Percentiles rank a stretch among this genome's conserved stretches.
Evolutionary conservation across 2,797 vertebrate genomes (phyloP).

Genomic region (Periparus ater): DNA sequence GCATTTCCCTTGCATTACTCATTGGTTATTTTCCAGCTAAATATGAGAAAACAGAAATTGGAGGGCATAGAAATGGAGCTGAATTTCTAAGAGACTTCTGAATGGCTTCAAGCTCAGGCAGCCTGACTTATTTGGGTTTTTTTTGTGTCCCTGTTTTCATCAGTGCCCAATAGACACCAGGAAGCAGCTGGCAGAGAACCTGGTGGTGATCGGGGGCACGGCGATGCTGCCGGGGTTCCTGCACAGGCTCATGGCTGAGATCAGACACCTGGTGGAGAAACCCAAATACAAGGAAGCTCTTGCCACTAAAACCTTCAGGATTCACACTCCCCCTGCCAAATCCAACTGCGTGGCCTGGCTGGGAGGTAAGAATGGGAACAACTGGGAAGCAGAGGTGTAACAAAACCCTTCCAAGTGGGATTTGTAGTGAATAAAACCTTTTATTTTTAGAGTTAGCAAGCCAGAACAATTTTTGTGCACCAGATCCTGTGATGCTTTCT

Average conservation of each 20-base stretch:
- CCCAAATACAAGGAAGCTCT: conserved; percentile 89
- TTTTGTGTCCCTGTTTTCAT: not conserved
- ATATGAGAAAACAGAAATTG: not conserved
- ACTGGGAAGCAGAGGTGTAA: not conserved
- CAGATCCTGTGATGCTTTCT: not conserved
- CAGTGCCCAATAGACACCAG: conserved; percentile 97
- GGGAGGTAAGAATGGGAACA: conserved; percentile 84
- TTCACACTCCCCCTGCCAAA: conserved; percentile 94
- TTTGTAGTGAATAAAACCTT: not conserved
- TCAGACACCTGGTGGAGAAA: conserved; percentile 91
- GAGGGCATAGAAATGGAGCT: not conserved
- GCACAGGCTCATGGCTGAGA: conserved; percentile 93
- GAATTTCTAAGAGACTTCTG: not conserved
- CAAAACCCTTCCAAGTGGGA: not conserved
- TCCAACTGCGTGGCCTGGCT: conserved; percentile 97
- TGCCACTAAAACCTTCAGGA: conserved; percentile 89
- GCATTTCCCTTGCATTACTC: not conserved
- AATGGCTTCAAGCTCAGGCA: not conserved
- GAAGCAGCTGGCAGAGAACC: conserved; percentile 94
- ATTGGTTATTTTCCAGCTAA: not conserved
- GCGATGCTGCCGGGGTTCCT: conserved; percentile 95
- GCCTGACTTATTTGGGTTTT: accelerated
- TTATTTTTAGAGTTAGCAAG: not conserved
- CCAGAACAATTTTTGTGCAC: not conserved
- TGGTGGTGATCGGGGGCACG: conserved; percentile 94